Evolutionary conservation across 2,888 invertebrate species (phyloP), one percentile per base, ranked within the genome.

Genomic region (Lasioglossum vierecki): DNA sequence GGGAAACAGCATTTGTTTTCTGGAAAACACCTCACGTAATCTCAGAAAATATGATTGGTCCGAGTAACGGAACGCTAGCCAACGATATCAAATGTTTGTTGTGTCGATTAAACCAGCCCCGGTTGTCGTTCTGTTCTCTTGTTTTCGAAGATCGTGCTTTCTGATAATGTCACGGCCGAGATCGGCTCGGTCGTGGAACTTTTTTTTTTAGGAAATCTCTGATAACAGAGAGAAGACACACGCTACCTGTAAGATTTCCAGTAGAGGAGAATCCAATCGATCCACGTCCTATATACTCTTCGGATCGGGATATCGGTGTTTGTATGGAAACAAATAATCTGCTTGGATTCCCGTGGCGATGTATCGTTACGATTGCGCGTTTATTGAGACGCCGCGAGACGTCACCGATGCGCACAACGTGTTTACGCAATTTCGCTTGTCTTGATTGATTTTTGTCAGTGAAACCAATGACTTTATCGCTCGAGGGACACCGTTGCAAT

Each of bases 31-130:
- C 73, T 74, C 49, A 22, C 13, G 22, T 73, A 41, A 49, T 78
- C 76, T 80, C 11, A 4, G n/a, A 35, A 68, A 30, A 76, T 11
- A 81, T 57, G 35, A 80, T 85, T 63, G 39, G 26, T 74, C 74
- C 49, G 74, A 80, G 80, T 39, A 79, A 72, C n/a, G 35, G 22
- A 18, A 39, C 46, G 30, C 22, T 71, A 53, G 66, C 39, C 26
- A 53, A 30, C 41, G 85, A 85, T 85, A 85, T 85, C 76, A 78
- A 79, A 78, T 85, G 72, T 85, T 85, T 85, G 75, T 74, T 77
- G 49, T 70, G 41, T 44, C 26, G 78, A 81, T 86, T 85, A 71
- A 30, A 39, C 74, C 74, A 66, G 70, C 22, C 22, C 41, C 39
- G 44, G 44, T 68, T 41, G 22, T 5, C 71, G 44, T n/a, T 22